Evolutionary conservation across 2,113 vertebrate species (phyloP).

Genomic region (Erinaceus europaeus): DNA sequence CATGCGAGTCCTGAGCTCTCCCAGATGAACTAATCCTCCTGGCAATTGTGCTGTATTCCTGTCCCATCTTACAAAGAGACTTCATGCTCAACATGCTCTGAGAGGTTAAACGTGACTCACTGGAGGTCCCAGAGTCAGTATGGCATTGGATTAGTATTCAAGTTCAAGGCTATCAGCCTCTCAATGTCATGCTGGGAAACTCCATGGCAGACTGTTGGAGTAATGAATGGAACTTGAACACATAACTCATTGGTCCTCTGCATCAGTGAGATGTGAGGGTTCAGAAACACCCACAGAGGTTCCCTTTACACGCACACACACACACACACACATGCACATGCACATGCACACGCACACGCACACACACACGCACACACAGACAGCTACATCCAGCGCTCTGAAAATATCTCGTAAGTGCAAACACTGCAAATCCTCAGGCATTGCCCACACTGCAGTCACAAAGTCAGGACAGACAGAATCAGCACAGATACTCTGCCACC

Average conservation of each 20-base stretch:
- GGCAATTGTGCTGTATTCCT: too few relatives aligned
- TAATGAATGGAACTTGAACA: not conserved
- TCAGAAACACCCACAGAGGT: not conserved
- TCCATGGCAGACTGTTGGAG: not conserved
- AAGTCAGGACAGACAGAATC: not conserved
- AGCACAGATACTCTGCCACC: not conserved
- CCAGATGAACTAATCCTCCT: too few relatives aligned
- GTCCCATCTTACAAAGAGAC: too few relatives aligned
- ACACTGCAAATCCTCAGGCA: not conserved
- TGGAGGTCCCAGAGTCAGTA: not conserved
- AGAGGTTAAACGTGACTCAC: not conserved
- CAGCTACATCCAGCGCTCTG: not conserved
- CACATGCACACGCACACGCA: not conserved
- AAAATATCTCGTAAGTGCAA: not conserved
- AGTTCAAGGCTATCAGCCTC: not conserved
- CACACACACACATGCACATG: not conserved
- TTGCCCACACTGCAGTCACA: not conserved
- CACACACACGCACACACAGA: not conserved
- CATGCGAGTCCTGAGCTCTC: too few relatives aligned
- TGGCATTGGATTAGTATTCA: not conserved
- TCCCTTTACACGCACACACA: not conserved
- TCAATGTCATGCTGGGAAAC: not conserved
- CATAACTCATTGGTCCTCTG: not conserved
- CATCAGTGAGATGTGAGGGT: not conserved
- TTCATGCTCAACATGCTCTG: too few relatives aligned